Evolutionary conservation across 2,797 vertebrate species (phyloP).

Genomic region (Thaleichthys pacificus): DNA sequence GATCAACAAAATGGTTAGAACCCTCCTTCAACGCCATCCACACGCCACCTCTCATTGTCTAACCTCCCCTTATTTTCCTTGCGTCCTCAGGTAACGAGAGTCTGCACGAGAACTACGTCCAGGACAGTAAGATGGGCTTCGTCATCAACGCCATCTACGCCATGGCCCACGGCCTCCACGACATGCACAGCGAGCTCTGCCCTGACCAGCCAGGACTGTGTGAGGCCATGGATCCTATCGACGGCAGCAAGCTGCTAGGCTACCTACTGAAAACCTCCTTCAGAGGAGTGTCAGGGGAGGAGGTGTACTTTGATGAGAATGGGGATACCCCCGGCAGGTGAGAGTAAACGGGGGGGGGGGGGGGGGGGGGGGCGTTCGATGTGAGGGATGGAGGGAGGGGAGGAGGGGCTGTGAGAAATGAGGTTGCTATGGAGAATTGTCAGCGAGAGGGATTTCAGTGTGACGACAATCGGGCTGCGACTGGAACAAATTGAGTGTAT

Average conservation of each 20-base stretch:
- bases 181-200: conserved; percentile 91
- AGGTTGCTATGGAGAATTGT: conserved; percentile 11
- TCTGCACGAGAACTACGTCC: conserved; percentile 94
- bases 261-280: conserved; percentile 94
- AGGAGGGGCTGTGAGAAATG: conserved; percentile 8
- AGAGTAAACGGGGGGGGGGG: conserved; percentile 19
- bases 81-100: conserved; percentile 86
- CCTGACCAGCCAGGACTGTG: conserved; percentile 87
- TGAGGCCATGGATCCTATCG: conserved; percentile 95
- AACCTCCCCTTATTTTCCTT: conserved; percentile 16
- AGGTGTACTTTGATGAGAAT: conserved; percentile 96
- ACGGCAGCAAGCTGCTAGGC: conserved; percentile 93
- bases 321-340: conserved; percentile 98
- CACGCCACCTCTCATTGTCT: background rate
- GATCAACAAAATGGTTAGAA: background rate
- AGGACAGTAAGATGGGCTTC: conserved; percentile 99
- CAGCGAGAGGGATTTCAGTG: background rate
- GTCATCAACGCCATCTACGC: conserved; percentile 99
- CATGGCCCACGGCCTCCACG: conserved; percentile 96
- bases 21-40: background rate
- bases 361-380: conserved; percentile 5
- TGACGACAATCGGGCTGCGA: conserved; percentile 52
- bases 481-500: conserved; percentile 71
- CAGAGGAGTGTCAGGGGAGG: conserved; percentile 92
- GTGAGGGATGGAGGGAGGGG: background rate